These are phyloP conservation scores for Bombycilla garrulus DNA, from an alignment of 2,113 vertebrate genomes.

Conservation along the genomic window DNA sequence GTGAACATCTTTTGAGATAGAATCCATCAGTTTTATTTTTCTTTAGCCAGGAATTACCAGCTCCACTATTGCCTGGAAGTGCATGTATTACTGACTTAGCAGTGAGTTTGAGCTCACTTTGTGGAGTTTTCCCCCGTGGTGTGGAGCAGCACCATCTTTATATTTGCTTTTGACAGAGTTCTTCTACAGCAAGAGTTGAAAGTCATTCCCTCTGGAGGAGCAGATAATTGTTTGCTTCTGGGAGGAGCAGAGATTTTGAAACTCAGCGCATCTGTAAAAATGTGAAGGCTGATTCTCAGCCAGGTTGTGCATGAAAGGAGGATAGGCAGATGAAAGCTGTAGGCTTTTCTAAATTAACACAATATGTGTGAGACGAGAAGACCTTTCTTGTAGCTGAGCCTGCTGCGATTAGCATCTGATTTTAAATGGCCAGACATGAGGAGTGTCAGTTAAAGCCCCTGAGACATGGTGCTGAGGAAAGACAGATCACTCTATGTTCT, in stretches of 20 bases:
- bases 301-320: not conserved
- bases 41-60: not conserved
- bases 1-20: not conserved
- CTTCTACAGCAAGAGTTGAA: not conserved
- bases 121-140: not conserved
- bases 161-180: slow-evolving; percentile 45
- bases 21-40: not conserved
- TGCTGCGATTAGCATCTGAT: not conserved
- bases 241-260: not conserved
- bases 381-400: not conserved
- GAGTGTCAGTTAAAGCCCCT: not conserved
- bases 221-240: slow-evolving; percentile 14
- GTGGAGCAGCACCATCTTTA: not conserved
- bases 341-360: not conserved
- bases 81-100: not conserved
- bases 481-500: not conserved
- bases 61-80: not conserved
- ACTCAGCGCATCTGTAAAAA: not conserved
- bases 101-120: slow-evolving; percentile 1
- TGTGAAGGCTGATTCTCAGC: not conserved
- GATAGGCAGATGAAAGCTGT: not conserved
- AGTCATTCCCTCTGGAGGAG: not conserved
- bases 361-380: not conserved
- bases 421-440: not conserved
- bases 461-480: not conserved